These are phyloP conservation scores for Danionella dracula DNA, from an alignment of 2,797 vertebrate species.

Conservation along the genomic window DNA sequence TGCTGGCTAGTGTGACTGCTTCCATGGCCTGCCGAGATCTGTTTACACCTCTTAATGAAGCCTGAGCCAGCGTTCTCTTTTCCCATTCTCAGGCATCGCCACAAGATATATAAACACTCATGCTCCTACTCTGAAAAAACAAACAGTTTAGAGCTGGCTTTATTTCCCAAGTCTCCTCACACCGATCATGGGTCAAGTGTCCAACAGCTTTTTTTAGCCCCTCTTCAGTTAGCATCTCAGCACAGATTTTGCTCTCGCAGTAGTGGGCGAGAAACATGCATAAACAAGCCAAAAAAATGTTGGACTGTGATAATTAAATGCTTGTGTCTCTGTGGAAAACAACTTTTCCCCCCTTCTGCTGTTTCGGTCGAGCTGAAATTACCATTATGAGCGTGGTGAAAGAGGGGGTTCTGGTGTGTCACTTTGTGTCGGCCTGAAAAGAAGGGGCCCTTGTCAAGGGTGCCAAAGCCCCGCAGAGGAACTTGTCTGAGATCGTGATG, in stretches of 20 bases:
- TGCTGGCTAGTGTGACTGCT: constrained; percentile 14
- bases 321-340: constrained; percentile 80
- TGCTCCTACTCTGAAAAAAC: constrained; percentile 56
- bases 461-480: constrained; percentile 87
- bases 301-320: constrained; percentile 81
- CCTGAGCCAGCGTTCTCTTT: constrained; percentile 60
- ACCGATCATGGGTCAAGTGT: constrained; percentile 17
- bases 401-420: constrained; percentile 61
- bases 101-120: constrained; percentile 50
- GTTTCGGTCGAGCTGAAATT: constrained; percentile 23
- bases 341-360: constrained; percentile 64
- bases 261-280: constrained; percentile 64
- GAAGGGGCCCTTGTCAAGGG: constrained; percentile 80
- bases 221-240: constrained; percentile 62
- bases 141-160: constrained; percentile 58
- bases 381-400: constrained; percentile 22
- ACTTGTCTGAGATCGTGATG: constrained; percentile 88
- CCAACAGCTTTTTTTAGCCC: constrained; percentile 50
- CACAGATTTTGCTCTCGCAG: constrained; percentile 65
- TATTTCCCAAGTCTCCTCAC: constrained; percentile 61
- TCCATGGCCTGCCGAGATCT: constrained; percentile 52
- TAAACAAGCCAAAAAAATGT: constrained; percentile 65
- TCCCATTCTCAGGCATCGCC: constrained; percentile 57
- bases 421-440: constrained; percentile 80
- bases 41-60: constrained; percentile 71